These are phyloP conservation scores for Lagopus muta DNA, from an alignment of 2,113 vertebrate species.

Conservation along the genomic window DNA sequence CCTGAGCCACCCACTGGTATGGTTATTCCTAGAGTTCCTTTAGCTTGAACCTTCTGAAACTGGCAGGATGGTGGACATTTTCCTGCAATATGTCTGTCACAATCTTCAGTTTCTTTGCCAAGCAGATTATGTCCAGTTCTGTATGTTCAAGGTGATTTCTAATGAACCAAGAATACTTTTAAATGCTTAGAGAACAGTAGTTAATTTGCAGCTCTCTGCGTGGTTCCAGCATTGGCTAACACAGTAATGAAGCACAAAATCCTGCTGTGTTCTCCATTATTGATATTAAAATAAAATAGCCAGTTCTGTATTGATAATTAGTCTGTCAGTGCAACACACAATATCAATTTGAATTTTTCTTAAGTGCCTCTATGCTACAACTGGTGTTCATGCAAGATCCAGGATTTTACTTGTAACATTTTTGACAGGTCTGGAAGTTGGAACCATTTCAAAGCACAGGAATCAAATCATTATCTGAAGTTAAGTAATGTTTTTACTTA, in stretches of 20 bases:
- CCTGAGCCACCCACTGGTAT: background rate
- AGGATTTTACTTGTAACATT: background rate
- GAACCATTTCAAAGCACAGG: slow-evolving; percentile 13
- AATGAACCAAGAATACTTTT: background rate
- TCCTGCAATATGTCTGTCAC: background rate
- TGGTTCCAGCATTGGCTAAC: background rate
- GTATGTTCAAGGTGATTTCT: background rate
- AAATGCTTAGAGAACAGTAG: background rate
- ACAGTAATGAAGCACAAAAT: background rate
- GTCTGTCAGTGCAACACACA: background rate
- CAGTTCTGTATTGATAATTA: slow-evolving; percentile 6
- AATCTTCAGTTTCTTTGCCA: background rate
- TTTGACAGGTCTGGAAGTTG: background rate
- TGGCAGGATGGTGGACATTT: background rate
- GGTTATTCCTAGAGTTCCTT: background rate
- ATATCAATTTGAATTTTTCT: background rate
- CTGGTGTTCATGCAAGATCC: background rate
- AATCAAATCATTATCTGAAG: slow-evolving; percentile 41
- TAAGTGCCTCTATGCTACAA: background rate
- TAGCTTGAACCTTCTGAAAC: background rate
- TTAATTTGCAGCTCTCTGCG: background rate
- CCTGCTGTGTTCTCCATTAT: background rate
- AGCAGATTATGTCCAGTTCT: background rate
- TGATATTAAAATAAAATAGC: slow-evolving; percentile 14
- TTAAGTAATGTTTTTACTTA: background rate